These are phyloP conservation scores for Popillia japonica DNA, from an alignment of 1,140 invertebrate genomes.

Conservation along the genomic window DNA sequence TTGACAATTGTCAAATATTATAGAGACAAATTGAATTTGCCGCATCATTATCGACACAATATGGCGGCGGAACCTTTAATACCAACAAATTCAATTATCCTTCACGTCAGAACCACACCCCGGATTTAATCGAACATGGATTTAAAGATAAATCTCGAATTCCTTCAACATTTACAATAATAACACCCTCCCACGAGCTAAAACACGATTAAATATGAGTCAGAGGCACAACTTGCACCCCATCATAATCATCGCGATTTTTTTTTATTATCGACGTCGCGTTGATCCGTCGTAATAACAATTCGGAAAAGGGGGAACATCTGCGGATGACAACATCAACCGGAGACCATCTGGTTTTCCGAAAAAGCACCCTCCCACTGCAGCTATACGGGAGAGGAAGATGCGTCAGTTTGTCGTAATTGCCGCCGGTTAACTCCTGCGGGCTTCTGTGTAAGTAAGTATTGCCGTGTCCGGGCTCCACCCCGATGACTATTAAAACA, in stretches of 20 bases:
- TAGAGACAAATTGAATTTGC: too few relatives aligned
- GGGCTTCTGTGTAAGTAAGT: slow-evolving; percentile 7
- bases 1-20: too few relatives aligned
- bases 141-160: not conserved
- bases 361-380: not conserved
- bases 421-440: slow-evolving; percentile 3
- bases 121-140: not conserved
- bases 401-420: slow-evolving; percentile 14
- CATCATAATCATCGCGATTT: not conserved
- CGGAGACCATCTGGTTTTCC: slow-evolving; percentile 7
- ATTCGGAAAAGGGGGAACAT: not conserved
- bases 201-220: slow-evolving; percentile 9
- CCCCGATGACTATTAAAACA: not conserved
- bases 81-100: slow-evolving; percentile 8
- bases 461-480: not conserved
- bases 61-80: too few relatives aligned
- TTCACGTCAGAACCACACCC: not conserved
- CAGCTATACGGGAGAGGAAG: not conserved
- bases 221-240: not conserved
- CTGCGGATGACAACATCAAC: not conserved
- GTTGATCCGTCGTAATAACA: slow-evolving; percentile 3
- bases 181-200: not conserved
- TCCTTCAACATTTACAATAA: not conserved
- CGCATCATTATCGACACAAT: too few relatives aligned
- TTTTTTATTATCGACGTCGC: not conserved